Conservation (phyloP, 2,888 invertebrate species). For the Chalcosyrphus nemorum region DNA sequence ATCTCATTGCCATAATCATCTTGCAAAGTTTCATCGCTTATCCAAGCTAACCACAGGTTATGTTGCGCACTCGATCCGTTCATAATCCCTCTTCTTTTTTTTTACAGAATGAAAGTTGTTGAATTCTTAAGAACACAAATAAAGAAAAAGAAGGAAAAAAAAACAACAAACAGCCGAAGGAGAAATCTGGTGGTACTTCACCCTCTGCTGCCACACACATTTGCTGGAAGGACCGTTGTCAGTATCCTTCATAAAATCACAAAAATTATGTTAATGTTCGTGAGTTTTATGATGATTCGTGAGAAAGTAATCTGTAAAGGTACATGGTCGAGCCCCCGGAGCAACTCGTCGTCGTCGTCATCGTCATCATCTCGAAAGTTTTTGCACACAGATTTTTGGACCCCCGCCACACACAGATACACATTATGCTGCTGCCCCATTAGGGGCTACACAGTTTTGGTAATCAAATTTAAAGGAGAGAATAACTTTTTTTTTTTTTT, state of each 20-base stretch:
- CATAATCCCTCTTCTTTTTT: slow-evolving; percentile 6
- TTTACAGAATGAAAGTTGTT: slow-evolving; percentile 39
- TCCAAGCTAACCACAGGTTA: slow-evolving; percentile 6
- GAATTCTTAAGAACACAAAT: slow-evolving; percentile 36
- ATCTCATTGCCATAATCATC: slow-evolving; percentile 41
- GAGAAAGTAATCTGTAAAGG: slow-evolving; percentile 43
- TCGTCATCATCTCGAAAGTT: background rate
- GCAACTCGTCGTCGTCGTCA: slow-evolving; percentile 13
- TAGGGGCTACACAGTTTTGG: slow-evolving; percentile 49
- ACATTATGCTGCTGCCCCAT: background rate
- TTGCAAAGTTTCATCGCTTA: slow-evolving; percentile 28
- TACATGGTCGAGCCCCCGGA: background rate
- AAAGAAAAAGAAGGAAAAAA: slow-evolving; percentile 10
- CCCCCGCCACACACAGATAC: background rate
- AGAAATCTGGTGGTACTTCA: background rate
- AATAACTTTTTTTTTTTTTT: too few relatives aligned
- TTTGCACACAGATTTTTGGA: background rate
- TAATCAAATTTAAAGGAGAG: slow-evolving; percentile 55
- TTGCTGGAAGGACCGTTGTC: background rate
- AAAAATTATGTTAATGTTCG: slow-evolving; percentile 64
- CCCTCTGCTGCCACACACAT: background rate
- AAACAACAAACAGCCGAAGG: slow-evolving; percentile 45
- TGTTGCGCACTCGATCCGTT: slow-evolving; percentile 12
- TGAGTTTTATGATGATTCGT: slow-evolving; percentile 64
- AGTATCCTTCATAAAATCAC: slow-evolving; percentile 54